Conservation (phyloP, 2,113 vertebrate genomes). For the Butorides virescens region DNA sequence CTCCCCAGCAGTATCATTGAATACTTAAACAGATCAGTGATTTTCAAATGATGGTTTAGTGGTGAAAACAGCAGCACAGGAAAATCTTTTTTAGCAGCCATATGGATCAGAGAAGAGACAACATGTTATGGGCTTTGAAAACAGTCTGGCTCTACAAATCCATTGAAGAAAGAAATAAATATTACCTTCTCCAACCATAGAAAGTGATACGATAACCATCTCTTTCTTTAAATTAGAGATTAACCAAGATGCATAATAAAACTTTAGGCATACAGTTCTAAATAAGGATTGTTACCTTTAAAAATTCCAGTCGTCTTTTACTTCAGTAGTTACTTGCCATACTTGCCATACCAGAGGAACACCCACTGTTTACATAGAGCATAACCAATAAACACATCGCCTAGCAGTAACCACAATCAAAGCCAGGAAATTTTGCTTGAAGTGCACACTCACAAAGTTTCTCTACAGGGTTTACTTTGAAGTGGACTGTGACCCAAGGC, state of each 20-base stretch:
- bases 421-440: not conserved
- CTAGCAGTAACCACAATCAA: rapidly evolving
- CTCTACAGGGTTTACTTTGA: not conserved
- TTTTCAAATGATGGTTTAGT: not conserved
- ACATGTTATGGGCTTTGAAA: not conserved
- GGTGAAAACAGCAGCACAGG: not conserved
- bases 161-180: not conserved
- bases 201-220: not conserved
- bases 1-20: not conserved
- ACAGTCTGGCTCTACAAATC: not conserved
- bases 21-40: not conserved
- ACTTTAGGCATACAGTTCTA: not conserved
- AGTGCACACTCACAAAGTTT: not conserved
- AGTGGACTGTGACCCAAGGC: not conserved
- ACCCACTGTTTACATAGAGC: rapidly evolving
- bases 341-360: not conserved
- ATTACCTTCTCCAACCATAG: not conserved
- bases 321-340: not conserved
- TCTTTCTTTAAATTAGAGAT: not conserved
- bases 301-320: not conserved
- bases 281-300: not conserved
- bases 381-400: not conserved
- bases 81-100: not conserved
- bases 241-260: not conserved
- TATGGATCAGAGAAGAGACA: not conserved